These are phyloP conservation scores for Pomatorhinus ruficollis DNA, from an alignment of 2,113 vertebrate species.

Conservation along the genomic window DNA sequence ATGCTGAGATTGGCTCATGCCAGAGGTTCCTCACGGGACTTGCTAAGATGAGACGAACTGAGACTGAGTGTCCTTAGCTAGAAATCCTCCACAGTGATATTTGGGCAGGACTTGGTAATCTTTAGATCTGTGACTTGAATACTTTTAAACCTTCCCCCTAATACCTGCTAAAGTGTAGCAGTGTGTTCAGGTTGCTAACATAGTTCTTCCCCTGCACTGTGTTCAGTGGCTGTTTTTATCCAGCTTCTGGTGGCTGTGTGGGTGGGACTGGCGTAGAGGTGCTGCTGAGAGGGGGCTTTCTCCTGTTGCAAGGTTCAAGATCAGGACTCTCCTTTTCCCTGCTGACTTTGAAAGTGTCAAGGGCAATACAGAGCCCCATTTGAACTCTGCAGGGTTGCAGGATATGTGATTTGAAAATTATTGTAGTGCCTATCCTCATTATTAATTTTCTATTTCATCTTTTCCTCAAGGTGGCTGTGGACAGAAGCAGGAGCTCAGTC, in stretches of 20 bases:
- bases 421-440: background rate
- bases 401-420: background rate
- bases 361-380: background rate
- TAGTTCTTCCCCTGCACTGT: background rate
- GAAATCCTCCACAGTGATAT: background rate
- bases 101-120: background rate
- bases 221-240: background rate
- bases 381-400: background rate
- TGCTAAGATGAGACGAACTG: background rate
- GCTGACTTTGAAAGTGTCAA: background rate
- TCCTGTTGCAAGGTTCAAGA: background rate
- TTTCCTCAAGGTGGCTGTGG: conserved; percentile 84
- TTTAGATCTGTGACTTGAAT: background rate
- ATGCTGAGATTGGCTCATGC: background rate
- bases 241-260: background rate
- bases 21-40: background rate
- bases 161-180: background rate
- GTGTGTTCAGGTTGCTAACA: background rate
- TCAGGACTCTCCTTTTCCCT: background rate
- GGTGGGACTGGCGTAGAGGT: background rate
- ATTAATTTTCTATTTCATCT: background rate
- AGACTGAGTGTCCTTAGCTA: background rate
- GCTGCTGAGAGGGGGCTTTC: background rate
- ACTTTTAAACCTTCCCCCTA: background rate
- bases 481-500: conserved; percentile 90